Conservation (phyloP, 2,113 vertebrate species). For the Amazona guildingii region DNA sequence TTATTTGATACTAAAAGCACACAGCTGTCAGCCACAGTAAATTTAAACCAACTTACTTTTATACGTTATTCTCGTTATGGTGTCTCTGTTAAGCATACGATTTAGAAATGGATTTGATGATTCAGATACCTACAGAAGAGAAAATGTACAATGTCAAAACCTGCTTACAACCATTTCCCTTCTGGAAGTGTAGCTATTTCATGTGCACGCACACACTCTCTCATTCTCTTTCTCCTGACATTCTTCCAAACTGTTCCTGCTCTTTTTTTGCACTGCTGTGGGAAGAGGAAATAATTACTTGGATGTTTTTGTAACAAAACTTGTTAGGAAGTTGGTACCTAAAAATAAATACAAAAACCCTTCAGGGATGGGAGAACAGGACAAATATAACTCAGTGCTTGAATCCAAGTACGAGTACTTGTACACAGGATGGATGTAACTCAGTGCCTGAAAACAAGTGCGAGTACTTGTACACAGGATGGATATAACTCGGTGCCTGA, state of each 20-base stretch:
- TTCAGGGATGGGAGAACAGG: not conserved
- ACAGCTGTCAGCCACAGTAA: not conserved
- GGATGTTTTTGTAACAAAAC: not conserved
- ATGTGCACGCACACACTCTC: not conserved
- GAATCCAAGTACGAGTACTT: not conserved
- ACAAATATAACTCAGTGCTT: not conserved
- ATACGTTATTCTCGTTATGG: slow-evolving; percentile 99
- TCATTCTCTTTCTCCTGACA: not conserved
- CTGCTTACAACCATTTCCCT: not conserved
- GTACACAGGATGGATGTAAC: not conserved
- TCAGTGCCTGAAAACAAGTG: not conserved
- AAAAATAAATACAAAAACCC: not conserved
- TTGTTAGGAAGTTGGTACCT: not conserved
- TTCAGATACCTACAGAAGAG: slow-evolving; percentile 87
- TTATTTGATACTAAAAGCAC: not conserved
- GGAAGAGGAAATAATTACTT: not conserved
- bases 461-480: not conserved
- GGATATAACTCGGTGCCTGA: not conserved
- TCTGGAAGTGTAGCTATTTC: not conserved
- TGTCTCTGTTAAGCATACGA: slow-evolving; percentile 99
- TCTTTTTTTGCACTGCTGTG: not conserved
- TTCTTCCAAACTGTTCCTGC: not conserved
- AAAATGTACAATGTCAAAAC: slow-evolving; percentile 3
- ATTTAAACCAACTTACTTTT: slow-evolving; percentile 89
- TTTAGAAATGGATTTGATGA: slow-evolving; percentile 97